Conservation (phyloP, 2,888 invertebrate species). For the Cetonia aurata region DNA sequence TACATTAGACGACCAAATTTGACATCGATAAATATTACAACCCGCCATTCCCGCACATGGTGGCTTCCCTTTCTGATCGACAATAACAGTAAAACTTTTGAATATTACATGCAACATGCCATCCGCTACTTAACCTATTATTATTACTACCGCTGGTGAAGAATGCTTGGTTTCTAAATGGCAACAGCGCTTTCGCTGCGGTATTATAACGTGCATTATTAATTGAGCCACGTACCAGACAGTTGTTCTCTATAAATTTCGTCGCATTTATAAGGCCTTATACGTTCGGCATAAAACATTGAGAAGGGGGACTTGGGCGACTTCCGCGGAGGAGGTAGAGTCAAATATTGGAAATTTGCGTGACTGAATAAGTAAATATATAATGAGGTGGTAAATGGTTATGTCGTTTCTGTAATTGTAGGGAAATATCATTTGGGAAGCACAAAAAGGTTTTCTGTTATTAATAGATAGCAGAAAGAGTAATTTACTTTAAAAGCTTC, state of each 20-base stretch:
- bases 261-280: neutral
- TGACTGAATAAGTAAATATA: too few relatives aligned
- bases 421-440: too few relatives aligned
- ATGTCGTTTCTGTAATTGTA: too few relatives aligned
- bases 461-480: too few relatives aligned
- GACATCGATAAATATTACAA: constrained; percentile 29
- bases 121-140: constrained; percentile 37
- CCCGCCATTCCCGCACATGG: constrained; percentile 6
- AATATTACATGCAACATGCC: constrained; percentile 39
- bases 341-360: too few relatives aligned
- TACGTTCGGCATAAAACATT: too few relatives aligned
- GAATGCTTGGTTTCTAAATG: constrained; percentile 1
- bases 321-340: too few relatives aligned
- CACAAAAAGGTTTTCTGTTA: too few relatives aligned
- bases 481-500: too few relatives aligned
- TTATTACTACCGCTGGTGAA: neutral
- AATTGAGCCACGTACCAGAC: constrained; percentile 24
- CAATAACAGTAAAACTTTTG: constrained; percentile 35
- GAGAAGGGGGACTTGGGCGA: too few relatives aligned
- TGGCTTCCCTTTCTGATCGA: neutral
- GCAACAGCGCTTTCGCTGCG: neutral
- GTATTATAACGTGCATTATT: constrained; percentile 33
- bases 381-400: too few relatives aligned
- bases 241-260: constrained; percentile 8
- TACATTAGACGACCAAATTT: constrained; percentile 1